phyloP scores from a whole-genome alignment of 2,113 vertebrate species.

The Monarcha castaneiventris region DNA sequence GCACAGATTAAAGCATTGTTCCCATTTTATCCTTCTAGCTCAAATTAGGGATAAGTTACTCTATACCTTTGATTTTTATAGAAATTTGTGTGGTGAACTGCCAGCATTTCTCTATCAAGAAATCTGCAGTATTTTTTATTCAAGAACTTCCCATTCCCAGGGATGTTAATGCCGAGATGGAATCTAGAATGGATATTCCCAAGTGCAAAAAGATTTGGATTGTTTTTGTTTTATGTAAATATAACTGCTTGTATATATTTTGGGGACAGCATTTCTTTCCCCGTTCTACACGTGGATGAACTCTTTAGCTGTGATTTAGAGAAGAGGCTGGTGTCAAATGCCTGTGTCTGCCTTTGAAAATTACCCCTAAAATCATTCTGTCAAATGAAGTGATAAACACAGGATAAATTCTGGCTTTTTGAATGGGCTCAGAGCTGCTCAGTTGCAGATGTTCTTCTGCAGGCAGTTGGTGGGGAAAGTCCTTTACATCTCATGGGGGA shows the following conservation, averaged over 20 bases:
- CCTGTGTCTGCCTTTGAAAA: neutral
- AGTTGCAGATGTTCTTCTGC: neutral
- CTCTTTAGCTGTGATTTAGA: neutral
- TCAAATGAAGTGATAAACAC: neutral
- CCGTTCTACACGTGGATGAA: neutral
- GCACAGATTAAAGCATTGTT: neutral
- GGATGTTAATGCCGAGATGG: neutral
- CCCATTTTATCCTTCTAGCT: neutral
- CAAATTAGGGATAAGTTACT: neutral
- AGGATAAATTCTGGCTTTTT: neutral
- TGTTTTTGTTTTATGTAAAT: neutral
- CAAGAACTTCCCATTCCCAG: neutral
- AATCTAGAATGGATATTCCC: neutral
- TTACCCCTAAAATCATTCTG: neutral
- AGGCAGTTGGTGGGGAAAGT: neutral
- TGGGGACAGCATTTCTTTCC: neutral
- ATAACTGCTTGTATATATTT: neutral
- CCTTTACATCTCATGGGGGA: neutral
- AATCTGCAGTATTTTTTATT: neutral
- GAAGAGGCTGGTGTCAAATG: neutral
- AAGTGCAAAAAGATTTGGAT: neutral
- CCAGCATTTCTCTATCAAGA: neutral
- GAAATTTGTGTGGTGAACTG: neutral
- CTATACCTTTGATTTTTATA: neutral
- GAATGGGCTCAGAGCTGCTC: neutral